Base-by-base conservation (phyloP, 2,113 vertebrate genomes). In the Sturnus vulgaris region DNA sequence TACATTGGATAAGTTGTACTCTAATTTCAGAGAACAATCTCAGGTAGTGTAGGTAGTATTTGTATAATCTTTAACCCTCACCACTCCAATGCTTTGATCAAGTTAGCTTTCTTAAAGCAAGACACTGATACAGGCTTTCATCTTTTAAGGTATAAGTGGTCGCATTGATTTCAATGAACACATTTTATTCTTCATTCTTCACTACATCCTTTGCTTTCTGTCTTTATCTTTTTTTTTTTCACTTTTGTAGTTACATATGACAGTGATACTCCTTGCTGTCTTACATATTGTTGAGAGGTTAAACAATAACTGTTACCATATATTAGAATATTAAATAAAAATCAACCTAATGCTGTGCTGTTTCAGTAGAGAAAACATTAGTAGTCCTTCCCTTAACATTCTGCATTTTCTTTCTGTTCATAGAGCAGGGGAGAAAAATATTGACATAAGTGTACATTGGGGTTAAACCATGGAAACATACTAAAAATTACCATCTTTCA, bases 341-440 rank as follows among this genome's bases (percentile, higher is more conserved):
- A 40, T 7, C 9, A 44, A 57, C 3, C 2, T 60, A 57, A 1
- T 27, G 49, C 11, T 50, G 7, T 2, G 0, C 11, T 42, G 10
- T 78, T 89, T 90, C 47, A 70, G 7, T 15, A 83, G 31, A 72
- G 19, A 65, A 79, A 24, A 64, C 65, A 70, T 6, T 44, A 37
- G 2, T 20, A 90, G 17, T 46, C 9, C 3, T 76, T 49, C 21
- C 12, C 5, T 49, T 63, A 57, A 6, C 0, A 1, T 44, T 78
- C 19, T 73, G 15, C 2, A 22, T 50, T 60, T 70, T 39, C 39
- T 25, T 82, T 82, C 11, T 59, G 1, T 50, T 63, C 1, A 68
- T 28, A 63, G 86, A 59, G 15, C 24, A 37, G 4, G 1, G 11
- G 4, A 49, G 9, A 60, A 86, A 86, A 77, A 60, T 40, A 65